Conservation (phyloP, 2,797 vertebrate genomes). For the Coluber constrictor region DNA sequence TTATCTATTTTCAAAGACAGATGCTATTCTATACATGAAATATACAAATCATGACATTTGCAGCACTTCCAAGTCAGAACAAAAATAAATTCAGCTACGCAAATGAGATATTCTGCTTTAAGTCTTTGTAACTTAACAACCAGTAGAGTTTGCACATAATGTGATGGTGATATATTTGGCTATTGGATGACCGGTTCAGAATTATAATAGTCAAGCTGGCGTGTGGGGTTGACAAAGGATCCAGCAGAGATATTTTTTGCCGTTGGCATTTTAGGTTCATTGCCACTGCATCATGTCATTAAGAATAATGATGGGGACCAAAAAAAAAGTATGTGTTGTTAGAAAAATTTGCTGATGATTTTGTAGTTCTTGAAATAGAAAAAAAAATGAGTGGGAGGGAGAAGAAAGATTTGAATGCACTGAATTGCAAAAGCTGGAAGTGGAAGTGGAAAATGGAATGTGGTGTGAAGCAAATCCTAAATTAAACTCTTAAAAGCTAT, state of each 20-base stretch:
- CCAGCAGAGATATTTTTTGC: constrained; percentile 36
- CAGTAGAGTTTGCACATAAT: constrained; percentile 32
- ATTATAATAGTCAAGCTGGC: constrained; percentile 17
- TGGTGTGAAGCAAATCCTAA: constrained; percentile 13
- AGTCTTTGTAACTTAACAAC: constrained; percentile 34
- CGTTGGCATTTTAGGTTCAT: constrained; percentile 48
- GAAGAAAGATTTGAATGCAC: constrained; percentile 5
- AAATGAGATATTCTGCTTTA: constrained; percentile 40
- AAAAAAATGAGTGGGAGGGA: not conserved
- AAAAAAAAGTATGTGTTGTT: constrained; percentile 44
- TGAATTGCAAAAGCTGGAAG: constrained; percentile 13
- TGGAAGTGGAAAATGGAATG: not conserved
- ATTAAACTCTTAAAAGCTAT: not conserved
- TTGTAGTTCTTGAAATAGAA: constrained; percentile 35
- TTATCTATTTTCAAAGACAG: constrained; percentile 24
- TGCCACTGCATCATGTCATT: constrained; percentile 55
- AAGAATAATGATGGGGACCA: constrained; percentile 26
- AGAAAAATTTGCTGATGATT: constrained; percentile 43
- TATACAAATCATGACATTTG: constrained; percentile 46
- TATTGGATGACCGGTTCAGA: constrained; percentile 34
- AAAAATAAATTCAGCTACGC: constrained; percentile 32
- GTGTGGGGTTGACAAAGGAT: not conserved
- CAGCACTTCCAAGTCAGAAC: constrained; percentile 23
- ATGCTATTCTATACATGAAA: constrained; percentile 18
- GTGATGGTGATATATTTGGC: constrained; percentile 43